Percentiles rank a stretch among this genome's conserved stretches.
phyloP scores from a whole-genome alignment of 1,140 invertebrate genomes.

The Pseudomyrmex cubaensis region DNA sequence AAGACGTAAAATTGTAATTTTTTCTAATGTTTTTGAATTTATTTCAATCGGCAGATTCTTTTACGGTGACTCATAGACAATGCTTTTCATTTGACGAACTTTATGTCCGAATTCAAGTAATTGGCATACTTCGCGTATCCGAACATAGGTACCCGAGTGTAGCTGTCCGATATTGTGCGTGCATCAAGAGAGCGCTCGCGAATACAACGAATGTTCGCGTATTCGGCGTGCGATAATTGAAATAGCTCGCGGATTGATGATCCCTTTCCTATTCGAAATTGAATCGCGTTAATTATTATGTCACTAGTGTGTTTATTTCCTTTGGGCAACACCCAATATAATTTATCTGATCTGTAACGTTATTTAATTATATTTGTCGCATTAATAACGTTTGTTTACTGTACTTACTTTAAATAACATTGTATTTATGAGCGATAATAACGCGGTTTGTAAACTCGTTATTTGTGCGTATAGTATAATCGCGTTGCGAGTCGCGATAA shows the following conservation, averaged over 20 bases:
- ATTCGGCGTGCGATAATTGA: slow-evolving; percentile 13
- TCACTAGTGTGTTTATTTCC: slow-evolving; percentile 10
- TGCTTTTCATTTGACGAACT: neutral
- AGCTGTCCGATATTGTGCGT: slow-evolving; percentile 1
- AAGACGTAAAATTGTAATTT: neutral
- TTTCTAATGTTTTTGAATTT: neutral
- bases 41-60: slow-evolving; percentile 1
- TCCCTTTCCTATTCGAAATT: neutral
- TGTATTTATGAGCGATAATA: neutral
- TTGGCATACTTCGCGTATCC: slow-evolving; percentile 38
- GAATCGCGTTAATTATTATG: neutral
- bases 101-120: slow-evolving; percentile 12
- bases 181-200: neutral
- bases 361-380: neutral
- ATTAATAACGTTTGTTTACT: slow-evolving; percentile 11
- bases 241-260: slow-evolving; percentile 22
- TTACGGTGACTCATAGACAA: neutral
- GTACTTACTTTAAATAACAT: neutral
- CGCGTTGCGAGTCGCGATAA: neutral
- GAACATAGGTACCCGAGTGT: neutral
- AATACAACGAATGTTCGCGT: neutral
- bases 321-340: neutral
- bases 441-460: neutral
- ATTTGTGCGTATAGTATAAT: neutral
- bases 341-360: neutral